These are phyloP conservation scores for Polydrusus tereticollis DNA, from an alignment of 2,888 invertebrate species.

Conservation along the genomic window DNA sequence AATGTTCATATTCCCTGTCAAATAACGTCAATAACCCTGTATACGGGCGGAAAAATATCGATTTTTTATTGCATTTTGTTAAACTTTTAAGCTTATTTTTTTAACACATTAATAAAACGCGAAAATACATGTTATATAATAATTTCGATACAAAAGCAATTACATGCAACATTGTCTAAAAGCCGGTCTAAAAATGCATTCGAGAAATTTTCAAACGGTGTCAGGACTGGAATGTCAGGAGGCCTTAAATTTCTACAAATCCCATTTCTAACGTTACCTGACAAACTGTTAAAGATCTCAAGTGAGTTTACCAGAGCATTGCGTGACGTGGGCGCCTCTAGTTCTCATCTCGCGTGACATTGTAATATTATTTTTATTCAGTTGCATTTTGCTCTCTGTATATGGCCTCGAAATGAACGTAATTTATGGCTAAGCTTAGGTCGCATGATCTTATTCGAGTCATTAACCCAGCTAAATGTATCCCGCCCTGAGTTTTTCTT, in stretches of 20 bases:
- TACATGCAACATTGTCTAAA: no score
- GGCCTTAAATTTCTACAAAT: slow-evolving; percentile 13
- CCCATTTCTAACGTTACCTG: slow-evolving; percentile 36
- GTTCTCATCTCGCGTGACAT: slow-evolving; percentile 44
- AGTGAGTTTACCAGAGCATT: slow-evolving; percentile 32
- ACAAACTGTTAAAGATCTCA: slow-evolving; percentile 36
- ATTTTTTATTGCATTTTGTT: no score
- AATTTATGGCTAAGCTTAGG: slow-evolving; percentile 31
- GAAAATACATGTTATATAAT: no score
- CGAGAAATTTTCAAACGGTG: slow-evolving; percentile 5
- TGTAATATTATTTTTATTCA: slow-evolving; percentile 43
- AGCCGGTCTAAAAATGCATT: no score
- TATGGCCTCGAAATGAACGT: slow-evolving; percentile 24
- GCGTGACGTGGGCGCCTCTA: slow-evolving; percentile 40
- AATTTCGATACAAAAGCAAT: no score
- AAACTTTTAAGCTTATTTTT: no score
- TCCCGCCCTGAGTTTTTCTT: slow-evolving; percentile 33
- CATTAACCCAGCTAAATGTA: slow-evolving; percentile 31
- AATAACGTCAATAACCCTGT: no score
- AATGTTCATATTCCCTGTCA: no score
- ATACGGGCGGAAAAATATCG: no score
- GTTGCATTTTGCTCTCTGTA: slow-evolving; percentile 31
- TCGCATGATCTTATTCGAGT: slow-evolving; percentile 38
- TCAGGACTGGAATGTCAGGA: slow-evolving; percentile 3
- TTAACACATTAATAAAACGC: no score